A percentile compares a stretch with the other conserved stretches of the same genome.
phyloP scores from a whole-genome alignment of 30 jellyfish, hydroid and myxozoan genomes.

The Aurelia sp. region DNA sequence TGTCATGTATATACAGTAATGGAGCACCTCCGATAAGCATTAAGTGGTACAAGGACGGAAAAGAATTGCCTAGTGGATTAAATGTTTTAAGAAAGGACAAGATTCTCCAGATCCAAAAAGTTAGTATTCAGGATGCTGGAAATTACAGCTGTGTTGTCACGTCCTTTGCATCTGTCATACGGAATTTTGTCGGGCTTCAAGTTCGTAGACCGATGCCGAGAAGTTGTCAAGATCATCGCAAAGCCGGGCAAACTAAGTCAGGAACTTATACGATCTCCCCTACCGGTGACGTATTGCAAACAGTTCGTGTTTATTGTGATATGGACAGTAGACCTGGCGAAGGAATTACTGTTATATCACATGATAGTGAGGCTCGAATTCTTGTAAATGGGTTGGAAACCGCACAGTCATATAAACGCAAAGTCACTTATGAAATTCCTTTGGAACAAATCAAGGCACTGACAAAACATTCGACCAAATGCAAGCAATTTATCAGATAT shows the following conservation, averaged over 20 bases:
- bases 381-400: conserved; percentile 21
- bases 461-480: not conserved
- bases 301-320: conserved; percentile 42
- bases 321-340: conserved; percentile 23
- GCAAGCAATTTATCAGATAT: conserved; percentile 31
- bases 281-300: no score
- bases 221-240: conserved; percentile 20
- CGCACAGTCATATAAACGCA: not conserved
- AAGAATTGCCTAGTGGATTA: not conserved
- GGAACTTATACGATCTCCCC: conserved; percentile 16
- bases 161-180: not conserved
- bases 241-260: conserved; percentile 2
- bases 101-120: not conserved
- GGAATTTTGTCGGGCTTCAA: no score
- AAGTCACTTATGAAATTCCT: conserved; percentile 4
- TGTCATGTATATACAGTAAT: conserved; percentile 13
- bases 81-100: not conserved
- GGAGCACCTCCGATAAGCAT: conserved; percentile 26
- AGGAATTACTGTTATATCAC: conserved; percentile 58
- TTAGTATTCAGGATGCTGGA: not conserved
- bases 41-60: conserved; percentile 29
- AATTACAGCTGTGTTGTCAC: conserved; percentile 1
- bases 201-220: no score
- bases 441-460: conserved; percentile 1
- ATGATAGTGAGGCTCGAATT: conserved; percentile 56